phyloP scores from a whole-genome alignment of 2,888 invertebrate genomes.

The Epirrhoe alternata region DNA sequence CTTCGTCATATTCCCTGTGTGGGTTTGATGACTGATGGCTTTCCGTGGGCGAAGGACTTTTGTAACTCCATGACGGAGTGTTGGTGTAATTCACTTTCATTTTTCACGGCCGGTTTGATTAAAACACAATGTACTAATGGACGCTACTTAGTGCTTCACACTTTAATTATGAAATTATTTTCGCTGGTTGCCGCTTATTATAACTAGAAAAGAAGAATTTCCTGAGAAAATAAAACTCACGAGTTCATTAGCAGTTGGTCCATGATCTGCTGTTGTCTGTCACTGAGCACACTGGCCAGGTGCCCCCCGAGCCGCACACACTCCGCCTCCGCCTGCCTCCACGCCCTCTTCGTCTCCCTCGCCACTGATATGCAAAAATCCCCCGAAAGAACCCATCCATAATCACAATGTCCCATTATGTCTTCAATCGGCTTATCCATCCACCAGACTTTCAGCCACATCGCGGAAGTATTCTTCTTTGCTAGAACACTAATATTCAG shows the following conservation, averaged over 20 bases:
- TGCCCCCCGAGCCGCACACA: constrained; percentile 88
- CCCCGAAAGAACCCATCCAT: constrained; percentile 88
- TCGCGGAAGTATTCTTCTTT: constrained; percentile 72
- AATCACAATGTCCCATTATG: constrained; percentile 87
- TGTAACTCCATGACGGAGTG: neutral
- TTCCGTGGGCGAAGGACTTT: neutral
- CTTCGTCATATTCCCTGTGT: neutral
- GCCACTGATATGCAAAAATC: constrained; percentile 88
- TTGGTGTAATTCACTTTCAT: neutral
- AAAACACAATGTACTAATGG: constrained; percentile 1
- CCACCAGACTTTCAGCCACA: constrained; percentile 87
- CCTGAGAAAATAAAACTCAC: constrained; percentile 70
- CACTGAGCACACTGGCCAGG: constrained; percentile 87
- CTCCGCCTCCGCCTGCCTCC: constrained; percentile 88
- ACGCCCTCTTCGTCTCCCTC: constrained; percentile 84
- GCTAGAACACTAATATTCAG: constrained; percentile 75
- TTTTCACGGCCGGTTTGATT: neutral
- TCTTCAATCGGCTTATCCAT: constrained; percentile 86
- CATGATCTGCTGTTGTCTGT: constrained; percentile 86
- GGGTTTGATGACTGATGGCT: neutral
- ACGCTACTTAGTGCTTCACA: neutral
- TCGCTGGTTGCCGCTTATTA: neutral
- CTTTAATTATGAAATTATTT: neutral
- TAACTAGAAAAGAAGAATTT: too few relatives aligned
- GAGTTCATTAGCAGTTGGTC: constrained; percentile 87